Percentiles rank a stretch among this genome's conserved stretches.
These are phyloP conservation scores for Trinectes maculatus DNA, from an alignment of 2,113 vertebrate genomes.

Conservation along the genomic window DNA sequence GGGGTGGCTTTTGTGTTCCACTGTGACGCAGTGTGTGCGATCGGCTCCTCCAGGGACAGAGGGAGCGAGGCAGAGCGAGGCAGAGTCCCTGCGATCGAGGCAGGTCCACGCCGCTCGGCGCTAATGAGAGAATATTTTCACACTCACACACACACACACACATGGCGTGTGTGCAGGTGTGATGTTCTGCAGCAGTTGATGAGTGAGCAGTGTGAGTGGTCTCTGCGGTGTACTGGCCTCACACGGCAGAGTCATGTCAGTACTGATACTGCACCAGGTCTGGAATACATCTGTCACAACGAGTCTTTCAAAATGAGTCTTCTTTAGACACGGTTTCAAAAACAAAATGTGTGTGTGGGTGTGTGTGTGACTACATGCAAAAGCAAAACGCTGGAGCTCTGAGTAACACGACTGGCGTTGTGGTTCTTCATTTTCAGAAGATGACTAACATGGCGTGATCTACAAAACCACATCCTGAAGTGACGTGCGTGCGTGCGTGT, in stretches of 20 bases:
- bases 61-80: no score
- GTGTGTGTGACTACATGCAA: no score
- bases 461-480: no score
- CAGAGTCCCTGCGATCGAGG: no score
- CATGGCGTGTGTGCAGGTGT: slow-evolving; percentile 38
- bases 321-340: no score
- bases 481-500: not conserved
- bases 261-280: not conserved
- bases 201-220: slow-evolving; percentile 26
- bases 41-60: not conserved
- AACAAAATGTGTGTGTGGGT: not conserved
- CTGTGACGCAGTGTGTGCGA: no score
- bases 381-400: not conserved
- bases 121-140: slow-evolving; percentile 37
- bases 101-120: no score
- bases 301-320: no score
- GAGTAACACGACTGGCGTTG: not conserved
- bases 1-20: no score
- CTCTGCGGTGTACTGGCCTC: no score
- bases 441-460: not conserved
- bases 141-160: no score
- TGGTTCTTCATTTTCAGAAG: not conserved
- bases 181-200: slow-evolving; percentile 32
- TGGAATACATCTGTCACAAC: no score
- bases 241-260: slow-evolving; percentile 44